These are phyloP conservation scores for Litoditis marina DNA, from an alignment of 2,888 invertebrate species.

Conservation along the genomic window DNA sequence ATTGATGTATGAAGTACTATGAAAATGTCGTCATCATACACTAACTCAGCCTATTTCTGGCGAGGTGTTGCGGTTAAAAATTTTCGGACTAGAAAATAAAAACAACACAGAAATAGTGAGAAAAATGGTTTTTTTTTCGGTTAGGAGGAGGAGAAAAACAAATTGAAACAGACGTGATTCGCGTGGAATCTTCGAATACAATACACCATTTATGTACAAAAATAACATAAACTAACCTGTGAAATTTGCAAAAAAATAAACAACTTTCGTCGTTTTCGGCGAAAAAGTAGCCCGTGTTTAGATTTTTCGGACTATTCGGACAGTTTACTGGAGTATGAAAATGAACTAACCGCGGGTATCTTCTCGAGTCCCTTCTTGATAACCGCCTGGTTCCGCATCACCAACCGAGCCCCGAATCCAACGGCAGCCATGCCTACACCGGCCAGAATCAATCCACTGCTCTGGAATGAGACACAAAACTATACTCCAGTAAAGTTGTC, in stretches of 20 bases:
- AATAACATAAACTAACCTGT: no score
- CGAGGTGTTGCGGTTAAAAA: no score
- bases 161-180: no score
- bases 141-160: no score
- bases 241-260: background rate
- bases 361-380: slow-evolving; percentile 51
- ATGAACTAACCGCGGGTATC: slow-evolving; percentile 70
- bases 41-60: no score
- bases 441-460: slow-evolving; percentile 75
- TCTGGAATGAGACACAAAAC: slow-evolving; percentile 64
- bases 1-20: no score
- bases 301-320: no score
- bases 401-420: slow-evolving; percentile 82
- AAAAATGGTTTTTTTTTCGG: background rate
- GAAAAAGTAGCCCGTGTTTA: slow-evolving; percentile 83
- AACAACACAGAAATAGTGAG: background rate
- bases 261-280: slow-evolving; percentile 15
- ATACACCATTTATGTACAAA: slow-evolving; percentile 8
- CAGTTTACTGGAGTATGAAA: no score
- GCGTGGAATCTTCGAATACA: background rate
- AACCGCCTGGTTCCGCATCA: slow-evolving; percentile 66
- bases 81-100: background rate
- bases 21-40: no score
- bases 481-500: no score
- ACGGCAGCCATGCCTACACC: slow-evolving; percentile 86